phyloP scores from a whole-genome alignment of 2,888 invertebrate species.

The Mechanitis mazaeus region DNA sequence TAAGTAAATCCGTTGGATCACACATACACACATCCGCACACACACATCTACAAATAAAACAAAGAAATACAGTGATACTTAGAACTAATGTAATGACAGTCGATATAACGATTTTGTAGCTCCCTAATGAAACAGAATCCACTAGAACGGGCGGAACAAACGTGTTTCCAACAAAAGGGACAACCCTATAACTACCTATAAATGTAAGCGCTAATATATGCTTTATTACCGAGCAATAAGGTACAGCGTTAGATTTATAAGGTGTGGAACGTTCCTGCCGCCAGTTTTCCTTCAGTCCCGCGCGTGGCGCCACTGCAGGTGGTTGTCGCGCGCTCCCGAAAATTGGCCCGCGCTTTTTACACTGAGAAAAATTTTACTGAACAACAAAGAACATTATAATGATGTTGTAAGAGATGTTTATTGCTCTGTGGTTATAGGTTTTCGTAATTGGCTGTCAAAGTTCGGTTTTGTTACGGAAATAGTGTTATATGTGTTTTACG shows the following conservation, averaged over 20 bases:
- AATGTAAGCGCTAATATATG: constrained; percentile 12
- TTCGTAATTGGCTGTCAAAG: constrained; percentile 16
- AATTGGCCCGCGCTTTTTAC: constrained; percentile 46
- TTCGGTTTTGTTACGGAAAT: constrained; percentile 62
- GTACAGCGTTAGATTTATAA: constrained; percentile 7
- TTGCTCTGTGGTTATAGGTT: constrained; percentile 10
- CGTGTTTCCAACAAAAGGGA: constrained; percentile 65
- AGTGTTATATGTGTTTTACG: constrained; percentile 62
- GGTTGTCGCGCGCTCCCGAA: constrained; percentile 59
- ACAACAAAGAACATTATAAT: constrained; percentile 17
- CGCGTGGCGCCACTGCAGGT: constrained; percentile 70
- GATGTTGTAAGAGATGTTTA: constrained; percentile 10
- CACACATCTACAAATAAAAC: constrained; percentile 6
- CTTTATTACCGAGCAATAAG: constrained; percentile 18
- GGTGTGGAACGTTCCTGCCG: constrained; percentile 18
- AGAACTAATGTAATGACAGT: constrained; percentile 36
- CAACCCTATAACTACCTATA: constrained; percentile 50
- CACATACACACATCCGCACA: neutral
- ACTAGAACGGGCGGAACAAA: constrained; percentile 57
- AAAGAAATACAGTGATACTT: constrained; percentile 18
- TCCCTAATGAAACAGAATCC: constrained; percentile 56
- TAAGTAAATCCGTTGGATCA: neutral
- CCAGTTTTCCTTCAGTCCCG: constrained; percentile 64
- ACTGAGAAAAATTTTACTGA: constrained; percentile 20
- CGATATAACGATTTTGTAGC: constrained; percentile 47